Evolutionary conservation across 2,888 invertebrate species (phyloP).

Genomic region (Macaria notata): DNA sequence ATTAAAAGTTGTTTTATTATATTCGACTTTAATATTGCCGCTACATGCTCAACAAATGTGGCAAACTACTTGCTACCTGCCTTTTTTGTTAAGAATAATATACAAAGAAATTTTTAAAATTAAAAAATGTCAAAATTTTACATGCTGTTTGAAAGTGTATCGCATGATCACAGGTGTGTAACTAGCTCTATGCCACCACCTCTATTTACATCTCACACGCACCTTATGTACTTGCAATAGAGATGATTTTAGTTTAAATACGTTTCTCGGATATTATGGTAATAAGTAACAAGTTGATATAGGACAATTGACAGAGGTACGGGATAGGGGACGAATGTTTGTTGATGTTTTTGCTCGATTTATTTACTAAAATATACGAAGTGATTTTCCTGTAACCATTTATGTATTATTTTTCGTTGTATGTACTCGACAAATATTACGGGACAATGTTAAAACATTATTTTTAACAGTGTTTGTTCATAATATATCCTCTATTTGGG

Average conservation of each 20-base stretch:
- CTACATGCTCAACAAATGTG: too few species aligned
- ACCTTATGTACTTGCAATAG: slow-evolving; percentile 24
- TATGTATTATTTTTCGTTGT: too few species aligned
- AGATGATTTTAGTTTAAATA: slow-evolving; percentile 24
- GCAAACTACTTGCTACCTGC: too few species aligned
- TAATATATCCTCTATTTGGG: too few species aligned
- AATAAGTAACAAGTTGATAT: slow-evolving; percentile 42
- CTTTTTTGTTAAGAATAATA: too few species aligned
- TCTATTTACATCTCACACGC: slow-evolving; percentile 7
- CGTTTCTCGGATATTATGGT: not conserved
- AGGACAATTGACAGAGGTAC: slow-evolving; percentile 55
- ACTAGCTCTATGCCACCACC: slow-evolving; percentile 31
- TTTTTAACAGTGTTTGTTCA: too few species aligned
- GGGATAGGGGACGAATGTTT: slow-evolving; percentile 34
- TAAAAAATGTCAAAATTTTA: not conserved
- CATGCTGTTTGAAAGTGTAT: slow-evolving; percentile 4
- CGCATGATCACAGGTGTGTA: slow-evolving; percentile 50
- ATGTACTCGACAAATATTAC: too few species aligned
- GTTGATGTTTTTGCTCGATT: slow-evolving; percentile 32
- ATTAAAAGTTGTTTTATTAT: too few species aligned
- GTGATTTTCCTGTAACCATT: too few species aligned
- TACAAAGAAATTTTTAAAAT: too few species aligned
- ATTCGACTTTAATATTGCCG: too few species aligned
- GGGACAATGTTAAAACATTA: too few species aligned
- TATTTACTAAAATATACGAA: slow-evolving; percentile 20